Evolutionary conservation across 2,888 invertebrate species (phyloP).

Genomic region (Leptinotarsa haldemani): DNA sequence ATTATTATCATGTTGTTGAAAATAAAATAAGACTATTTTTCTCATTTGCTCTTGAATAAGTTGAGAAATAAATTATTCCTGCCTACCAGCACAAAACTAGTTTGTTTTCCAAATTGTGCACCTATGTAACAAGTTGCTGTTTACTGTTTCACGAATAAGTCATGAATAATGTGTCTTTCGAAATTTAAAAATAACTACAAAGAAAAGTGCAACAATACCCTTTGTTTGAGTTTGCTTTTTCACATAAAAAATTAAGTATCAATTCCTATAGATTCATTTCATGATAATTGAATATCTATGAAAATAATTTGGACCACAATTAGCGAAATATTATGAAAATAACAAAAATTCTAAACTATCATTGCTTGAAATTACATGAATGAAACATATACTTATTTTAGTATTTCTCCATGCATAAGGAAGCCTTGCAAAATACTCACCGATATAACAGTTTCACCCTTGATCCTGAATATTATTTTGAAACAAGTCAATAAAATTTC

Average conservation of each 20-base stretch:
- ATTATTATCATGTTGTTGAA: too few species aligned
- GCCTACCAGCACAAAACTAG: too few species aligned
- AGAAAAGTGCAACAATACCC: constrained; percentile 27
- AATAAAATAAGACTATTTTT: too few species aligned
- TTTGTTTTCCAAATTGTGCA: too few species aligned
- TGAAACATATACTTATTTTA: background rate
- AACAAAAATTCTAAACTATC: background rate
- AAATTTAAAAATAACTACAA: constrained; percentile 36
- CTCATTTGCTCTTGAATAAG: too few species aligned
- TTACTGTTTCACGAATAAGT: background rate
- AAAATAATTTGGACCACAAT: too few species aligned
- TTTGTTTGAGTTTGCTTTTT: constrained; percentile 23
- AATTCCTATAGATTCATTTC: too few species aligned
- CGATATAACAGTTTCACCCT: constrained; percentile 20
- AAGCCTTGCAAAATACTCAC: constrained; percentile 38
- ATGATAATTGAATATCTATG: too few species aligned
- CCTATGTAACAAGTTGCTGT: background rate
- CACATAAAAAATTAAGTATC: too few species aligned
- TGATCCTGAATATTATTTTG: constrained; percentile 25
- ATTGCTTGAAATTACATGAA: background rate
- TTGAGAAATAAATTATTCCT: too few species aligned
- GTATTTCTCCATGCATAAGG: too few species aligned
- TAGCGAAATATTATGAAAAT: too few species aligned
- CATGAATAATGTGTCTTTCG: constrained; percentile 20
- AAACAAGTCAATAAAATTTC: constrained; percentile 44